These are phyloP conservation scores for Magallana ariakensis DNA, from an alignment of 1,140 invertebrate genomes.

Conservation along the genomic window DNA sequence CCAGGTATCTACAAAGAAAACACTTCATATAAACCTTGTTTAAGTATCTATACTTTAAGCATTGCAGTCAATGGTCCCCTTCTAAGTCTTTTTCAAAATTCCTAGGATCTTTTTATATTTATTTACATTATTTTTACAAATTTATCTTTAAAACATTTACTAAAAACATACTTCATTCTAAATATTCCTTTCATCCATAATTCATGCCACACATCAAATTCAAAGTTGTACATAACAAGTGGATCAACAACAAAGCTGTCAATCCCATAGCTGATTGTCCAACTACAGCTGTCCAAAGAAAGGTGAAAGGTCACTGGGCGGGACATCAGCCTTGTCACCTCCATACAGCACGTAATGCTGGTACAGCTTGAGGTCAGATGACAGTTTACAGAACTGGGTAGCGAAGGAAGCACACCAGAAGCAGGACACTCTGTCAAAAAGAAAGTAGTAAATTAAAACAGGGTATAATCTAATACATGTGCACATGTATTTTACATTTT, in stretches of 20 bases:
- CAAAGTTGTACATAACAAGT: neutral
- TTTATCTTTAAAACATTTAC: neutral
- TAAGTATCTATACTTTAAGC: no score
- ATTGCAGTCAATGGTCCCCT: no score
- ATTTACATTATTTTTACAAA: no score
- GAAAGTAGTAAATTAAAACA: no score
- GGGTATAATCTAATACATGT: no score
- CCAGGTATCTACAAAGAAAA: conserved; percentile 39
- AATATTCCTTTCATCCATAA: conserved; percentile 40
- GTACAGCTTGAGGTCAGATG: conserved; percentile 34
- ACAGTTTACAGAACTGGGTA: conserved; percentile 8
- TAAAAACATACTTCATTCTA: conserved; percentile 21
- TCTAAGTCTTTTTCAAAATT: no score
- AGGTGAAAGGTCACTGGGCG: conserved; percentile 40
- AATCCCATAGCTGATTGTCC: conserved; percentile 40
- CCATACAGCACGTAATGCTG: conserved; percentile 39
- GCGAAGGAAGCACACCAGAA: neutral
- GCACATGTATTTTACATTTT: no score
- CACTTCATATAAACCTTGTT: neutral
- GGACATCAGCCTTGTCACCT: neutral
- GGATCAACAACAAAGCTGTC: conserved; percentile 35
- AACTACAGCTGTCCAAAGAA: conserved; percentile 42
- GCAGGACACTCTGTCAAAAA: neutral
- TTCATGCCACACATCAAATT: conserved; percentile 31
- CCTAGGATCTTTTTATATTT: no score